phyloP scores from a whole-genome alignment of 2,113 vertebrate genomes.

The Oenanthe melanoleuca region DNA sequence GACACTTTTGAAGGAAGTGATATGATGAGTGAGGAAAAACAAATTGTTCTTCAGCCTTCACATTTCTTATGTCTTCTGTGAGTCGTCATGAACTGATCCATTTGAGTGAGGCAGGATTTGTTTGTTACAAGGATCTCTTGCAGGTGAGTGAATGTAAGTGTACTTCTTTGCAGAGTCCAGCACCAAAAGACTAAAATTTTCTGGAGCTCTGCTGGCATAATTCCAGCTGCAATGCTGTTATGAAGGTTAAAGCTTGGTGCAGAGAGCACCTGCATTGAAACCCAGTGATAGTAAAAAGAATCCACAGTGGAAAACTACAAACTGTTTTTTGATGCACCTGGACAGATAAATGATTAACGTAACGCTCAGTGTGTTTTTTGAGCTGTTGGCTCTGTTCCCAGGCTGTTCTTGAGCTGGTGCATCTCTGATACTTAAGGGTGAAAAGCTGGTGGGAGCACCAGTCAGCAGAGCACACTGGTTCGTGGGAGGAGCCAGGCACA shows the following conservation, averaged over 20 bases:
- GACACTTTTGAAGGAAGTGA: not conserved
- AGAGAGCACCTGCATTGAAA: not conserved
- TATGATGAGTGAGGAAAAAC: not conserved
- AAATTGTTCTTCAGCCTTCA: not conserved
- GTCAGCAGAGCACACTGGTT: fast-evolving
- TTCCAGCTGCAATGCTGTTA: not conserved
- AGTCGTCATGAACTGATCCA: not conserved
- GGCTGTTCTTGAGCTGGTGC: not conserved
- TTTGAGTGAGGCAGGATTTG: not conserved
- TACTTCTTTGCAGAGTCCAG: not conserved
- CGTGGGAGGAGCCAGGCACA: not conserved
- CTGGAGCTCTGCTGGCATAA: not conserved
- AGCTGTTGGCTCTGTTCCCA: not conserved
- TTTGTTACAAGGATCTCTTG: not conserved
- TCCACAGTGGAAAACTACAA: not conserved
- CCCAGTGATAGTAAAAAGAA: not conserved
- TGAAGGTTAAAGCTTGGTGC: not conserved
- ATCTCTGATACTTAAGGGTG: not conserved
- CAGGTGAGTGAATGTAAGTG: not conserved
- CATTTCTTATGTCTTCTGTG: not conserved
- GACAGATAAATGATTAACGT: not conserved
- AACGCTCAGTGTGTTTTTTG: not conserved
- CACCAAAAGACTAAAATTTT: not conserved
- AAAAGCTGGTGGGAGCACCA: not conserved
- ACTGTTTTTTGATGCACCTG: not conserved